Evolutionary conservation across 2,888 invertebrate genomes (phyloP), one percentile per base, ranked within the genome.

Genomic region (Chouioia cunea): DNA sequence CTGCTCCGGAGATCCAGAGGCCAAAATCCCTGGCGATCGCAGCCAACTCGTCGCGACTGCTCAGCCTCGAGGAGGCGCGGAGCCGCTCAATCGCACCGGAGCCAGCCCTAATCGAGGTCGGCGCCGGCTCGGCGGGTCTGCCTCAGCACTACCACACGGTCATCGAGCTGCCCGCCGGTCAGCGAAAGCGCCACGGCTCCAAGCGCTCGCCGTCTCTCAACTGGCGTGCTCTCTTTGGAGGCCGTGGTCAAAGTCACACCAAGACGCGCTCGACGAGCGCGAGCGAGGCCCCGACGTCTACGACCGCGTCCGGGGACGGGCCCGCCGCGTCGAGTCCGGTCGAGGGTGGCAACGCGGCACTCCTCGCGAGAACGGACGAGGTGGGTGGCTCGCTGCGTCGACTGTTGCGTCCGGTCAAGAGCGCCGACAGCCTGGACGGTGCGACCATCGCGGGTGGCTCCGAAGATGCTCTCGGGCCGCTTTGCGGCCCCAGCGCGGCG

Each of bases 21-120:
- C 97, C 97, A 0, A 97, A 97, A 84, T 97, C 97, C 69, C 85
- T 97, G 16, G 96, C 97, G 0, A 92, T 97, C 75, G 93, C 96
- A 50, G 93, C 96, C 53, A 96, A 97, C 0, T 94, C 95, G 0
- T 95, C 97, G 0, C 94, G 96, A 82, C 87, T 98, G 22, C 90
- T 98, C 60, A 95, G 96, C n/a, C 86, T 95, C 73, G 95, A 95
- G 83, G 95, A 95, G 86, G 95, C 95, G 2, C 89, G 93, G 76
- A 92, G 90, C 78, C 88, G 93, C 73, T 92, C 91, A 70, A 86
- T 90, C 65, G 46, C 48, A 3, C 87, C 87, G 23, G 89, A 91
- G 58, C 90, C 92, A 50, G 92, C 91, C 79, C 92, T 95, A 86
- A 88, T 93, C 84, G 89, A 92, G 88, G 88, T 96, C 80, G 87